Evolutionary conservation across 2,113 vertebrate species (phyloP).

Genomic region (Saccopteryx bilineata): DNA sequence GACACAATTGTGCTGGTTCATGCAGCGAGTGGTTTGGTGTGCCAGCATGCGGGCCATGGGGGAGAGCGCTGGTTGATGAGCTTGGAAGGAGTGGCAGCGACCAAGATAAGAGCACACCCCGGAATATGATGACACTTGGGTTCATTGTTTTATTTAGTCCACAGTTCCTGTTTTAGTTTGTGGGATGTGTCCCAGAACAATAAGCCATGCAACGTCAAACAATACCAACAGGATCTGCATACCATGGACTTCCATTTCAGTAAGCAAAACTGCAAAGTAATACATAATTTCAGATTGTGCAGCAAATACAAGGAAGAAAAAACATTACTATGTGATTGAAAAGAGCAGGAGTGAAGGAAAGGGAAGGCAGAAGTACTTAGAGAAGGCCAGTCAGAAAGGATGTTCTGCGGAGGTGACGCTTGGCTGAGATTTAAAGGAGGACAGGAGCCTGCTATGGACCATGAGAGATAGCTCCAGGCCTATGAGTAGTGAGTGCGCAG

Average conservation of each 20-base stretch:
- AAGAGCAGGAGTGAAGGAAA: not conserved
- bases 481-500: not conserved
- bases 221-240: not conserved
- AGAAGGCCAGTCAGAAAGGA: not conserved
- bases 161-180: accelerated
- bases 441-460: not conserved
- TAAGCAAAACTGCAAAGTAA: not conserved
- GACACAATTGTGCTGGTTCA: not conserved
- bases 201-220: not conserved
- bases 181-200: not conserved
- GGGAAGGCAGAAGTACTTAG: not conserved
- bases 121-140: not conserved
- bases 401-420: not conserved
- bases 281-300: not conserved
- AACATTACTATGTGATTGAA: not conserved
- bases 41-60: not conserved
- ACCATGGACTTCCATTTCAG: not conserved
- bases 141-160: not conserved
- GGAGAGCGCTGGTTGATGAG: not conserved
- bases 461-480: not conserved
- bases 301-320: not conserved
- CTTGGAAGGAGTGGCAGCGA: not conserved
- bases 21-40: not conserved
- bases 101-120: not conserved
- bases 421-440: no score